A percentile compares a stretch with the other conserved stretches of the same genome.
Evolutionary conservation across 2,888 invertebrate genomes (phyloP).

Genomic region (Pyrocoelia pectoralis): DNA sequence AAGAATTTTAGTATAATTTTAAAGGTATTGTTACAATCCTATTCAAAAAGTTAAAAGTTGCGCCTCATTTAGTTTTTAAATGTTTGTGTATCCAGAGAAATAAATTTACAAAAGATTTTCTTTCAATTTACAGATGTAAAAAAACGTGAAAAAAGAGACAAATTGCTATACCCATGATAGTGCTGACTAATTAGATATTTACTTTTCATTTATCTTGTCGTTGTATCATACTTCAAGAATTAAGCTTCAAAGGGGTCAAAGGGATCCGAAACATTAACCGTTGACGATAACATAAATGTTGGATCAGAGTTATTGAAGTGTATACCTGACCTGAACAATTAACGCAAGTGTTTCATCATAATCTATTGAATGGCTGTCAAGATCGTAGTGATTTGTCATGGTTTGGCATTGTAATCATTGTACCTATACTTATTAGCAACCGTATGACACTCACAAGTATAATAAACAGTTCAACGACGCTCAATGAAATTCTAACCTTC

Average conservation of each 20-base stretch:
- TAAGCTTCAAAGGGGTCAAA: not conserved
- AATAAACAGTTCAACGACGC: not conserved
- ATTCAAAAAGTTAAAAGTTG: slow-evolving; percentile 12
- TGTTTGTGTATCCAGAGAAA: no score
- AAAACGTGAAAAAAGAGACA: not conserved
- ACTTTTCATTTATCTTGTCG: not conserved
- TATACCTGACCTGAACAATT: slow-evolving; percentile 23
- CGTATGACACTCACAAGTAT: not conserved
- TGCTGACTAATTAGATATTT: not conserved
- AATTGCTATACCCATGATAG: not conserved
- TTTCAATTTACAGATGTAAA: no score
- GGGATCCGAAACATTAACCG: not conserved
- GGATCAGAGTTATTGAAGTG: slow-evolving; percentile 23
- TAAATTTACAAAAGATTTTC: no score
- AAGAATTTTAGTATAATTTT: slow-evolving; percentile 26
- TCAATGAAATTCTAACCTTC: not conserved
- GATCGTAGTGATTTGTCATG: slow-evolving; percentile 43
- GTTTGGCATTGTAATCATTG: slow-evolving; percentile 38
- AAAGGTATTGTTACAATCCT: slow-evolving; percentile 17
- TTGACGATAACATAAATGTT: slow-evolving; percentile 13
- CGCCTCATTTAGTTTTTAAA: slow-evolving; percentile 22
- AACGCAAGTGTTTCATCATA: slow-evolving; percentile 38
- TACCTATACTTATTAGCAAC: slow-evolving; percentile 15
- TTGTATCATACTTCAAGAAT: slow-evolving; percentile 1
- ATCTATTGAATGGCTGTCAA: slow-evolving; percentile 35